Evolutionary conservation across 2,888 invertebrate genomes (phyloP).

Genomic region (Conistra vaccinii): DNA sequence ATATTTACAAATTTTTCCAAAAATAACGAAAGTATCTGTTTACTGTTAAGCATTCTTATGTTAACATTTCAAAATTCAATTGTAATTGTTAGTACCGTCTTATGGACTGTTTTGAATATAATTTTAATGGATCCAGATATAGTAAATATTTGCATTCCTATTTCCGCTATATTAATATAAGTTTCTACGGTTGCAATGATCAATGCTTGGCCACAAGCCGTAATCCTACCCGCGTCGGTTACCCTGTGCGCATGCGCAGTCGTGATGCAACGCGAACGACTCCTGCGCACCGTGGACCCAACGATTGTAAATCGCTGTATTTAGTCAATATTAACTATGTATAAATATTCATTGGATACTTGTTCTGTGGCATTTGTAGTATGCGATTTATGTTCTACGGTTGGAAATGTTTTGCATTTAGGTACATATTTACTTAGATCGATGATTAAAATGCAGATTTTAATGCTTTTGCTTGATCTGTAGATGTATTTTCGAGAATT

Average conservation of each 20-base stretch:
- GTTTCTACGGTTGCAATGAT: conserved; percentile 39
- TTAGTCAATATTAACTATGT: conserved; percentile 38
- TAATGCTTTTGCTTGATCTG: neutral
- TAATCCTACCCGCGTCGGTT: conserved; percentile 63
- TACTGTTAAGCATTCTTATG: neutral
- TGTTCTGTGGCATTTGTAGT: conserved; percentile 43
- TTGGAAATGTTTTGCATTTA: conserved; percentile 30
- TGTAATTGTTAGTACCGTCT: neutral
- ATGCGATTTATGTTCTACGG: conserved; percentile 28
- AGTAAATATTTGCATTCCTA: conserved; percentile 17
- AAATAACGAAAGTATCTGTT: neutral
- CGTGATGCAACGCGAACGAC: conserved; percentile 65
- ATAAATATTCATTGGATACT: conserved; percentile 52
- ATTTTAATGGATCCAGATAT: neutral
- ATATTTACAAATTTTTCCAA: neutral
- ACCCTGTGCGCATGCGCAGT: conserved; percentile 62
- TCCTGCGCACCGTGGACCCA: conserved; percentile 39
- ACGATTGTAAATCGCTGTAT: conserved; percentile 25
- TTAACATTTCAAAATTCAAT: neutral
- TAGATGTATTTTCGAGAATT: neutral
- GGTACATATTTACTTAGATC: conserved; percentile 8
- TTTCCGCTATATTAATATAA: conserved; percentile 31
- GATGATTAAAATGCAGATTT: conserved; percentile 10
- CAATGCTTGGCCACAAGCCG: conserved; percentile 60
- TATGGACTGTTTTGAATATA: neutral